These are phyloP conservation scores for Hedya salicella DNA, from an alignment of 2,888 invertebrate species.

Conservation along the genomic window DNA sequence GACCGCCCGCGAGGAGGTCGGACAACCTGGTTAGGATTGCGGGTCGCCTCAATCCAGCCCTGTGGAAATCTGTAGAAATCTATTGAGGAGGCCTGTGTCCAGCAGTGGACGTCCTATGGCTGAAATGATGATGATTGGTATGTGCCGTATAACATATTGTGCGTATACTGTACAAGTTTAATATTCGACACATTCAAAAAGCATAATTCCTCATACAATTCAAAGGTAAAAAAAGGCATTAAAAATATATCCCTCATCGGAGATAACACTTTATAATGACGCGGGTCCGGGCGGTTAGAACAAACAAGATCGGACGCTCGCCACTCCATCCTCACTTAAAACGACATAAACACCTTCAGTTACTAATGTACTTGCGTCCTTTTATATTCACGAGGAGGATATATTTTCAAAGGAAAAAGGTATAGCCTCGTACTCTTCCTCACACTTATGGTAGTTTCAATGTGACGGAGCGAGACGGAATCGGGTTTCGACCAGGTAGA, in stretches of 20 bases:
- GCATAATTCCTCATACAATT: conserved; percentile 79
- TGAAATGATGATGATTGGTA: too few relatives aligned
- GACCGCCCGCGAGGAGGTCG: too few relatives aligned
- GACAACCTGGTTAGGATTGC: too few relatives aligned
- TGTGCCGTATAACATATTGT: neutral
- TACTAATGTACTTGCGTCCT: neutral
- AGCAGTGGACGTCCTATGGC: too few relatives aligned
- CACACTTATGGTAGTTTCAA: conserved; percentile 63
- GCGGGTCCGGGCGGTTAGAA: conserved; percentile 83
- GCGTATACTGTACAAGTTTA: conserved; percentile 63
- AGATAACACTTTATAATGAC: conserved; percentile 83
- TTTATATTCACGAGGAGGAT: neutral
- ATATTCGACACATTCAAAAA: conserved; percentile 77
- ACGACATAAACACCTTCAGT: conserved; percentile 5
- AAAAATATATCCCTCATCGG: conserved; percentile 82
- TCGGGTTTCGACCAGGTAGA: conserved; percentile 34
- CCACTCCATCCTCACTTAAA: conserved; percentile 52
- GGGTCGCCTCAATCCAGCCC: too few relatives aligned
- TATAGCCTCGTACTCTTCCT: conserved; percentile 6
- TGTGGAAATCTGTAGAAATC: too few relatives aligned
- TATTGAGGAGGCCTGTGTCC: too few relatives aligned
- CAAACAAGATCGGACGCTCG: conserved; percentile 74
- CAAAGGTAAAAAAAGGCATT: conserved; percentile 68
- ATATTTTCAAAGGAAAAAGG: conserved; percentile 23
- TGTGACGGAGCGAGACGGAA: conserved; percentile 50